Conservation (phyloP, 1,140 invertebrate genomes). For the Bathynomus jamesi region DNA sequence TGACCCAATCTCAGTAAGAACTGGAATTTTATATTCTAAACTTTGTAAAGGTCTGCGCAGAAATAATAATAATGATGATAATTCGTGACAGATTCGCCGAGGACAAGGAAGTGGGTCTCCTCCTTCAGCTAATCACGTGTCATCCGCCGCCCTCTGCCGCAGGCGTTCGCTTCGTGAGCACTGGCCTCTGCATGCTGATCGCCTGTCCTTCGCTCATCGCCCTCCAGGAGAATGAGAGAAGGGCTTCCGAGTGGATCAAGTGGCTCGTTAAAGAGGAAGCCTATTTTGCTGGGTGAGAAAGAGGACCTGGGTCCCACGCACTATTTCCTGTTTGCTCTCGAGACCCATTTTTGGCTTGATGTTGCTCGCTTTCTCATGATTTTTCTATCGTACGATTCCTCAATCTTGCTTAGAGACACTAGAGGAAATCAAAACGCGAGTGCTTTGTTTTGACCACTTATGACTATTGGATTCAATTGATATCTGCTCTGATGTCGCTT, state of each 20-base stretch:
- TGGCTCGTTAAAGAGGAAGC: conserved; percentile 86
- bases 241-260: conserved; percentile 87
- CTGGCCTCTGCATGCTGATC: conserved; percentile 89
- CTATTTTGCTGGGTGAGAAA: conserved; percentile 53
- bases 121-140: conserved; percentile 77
- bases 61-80: neutral
- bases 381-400: no score
- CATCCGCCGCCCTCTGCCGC: conserved; percentile 81
- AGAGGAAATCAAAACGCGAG: no score
- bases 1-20: no score
- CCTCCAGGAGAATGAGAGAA: conserved; percentile 69
- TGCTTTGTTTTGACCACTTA: no score
- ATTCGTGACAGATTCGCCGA: conserved; percentile 56
- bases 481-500: no score
- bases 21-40: no score
- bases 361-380: no score
- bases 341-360: no score
- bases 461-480: no score
- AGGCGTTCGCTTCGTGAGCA: conserved; percentile 84
- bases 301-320: no score
- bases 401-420: no score
- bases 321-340: neutral
- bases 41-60: no score
- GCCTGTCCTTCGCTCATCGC: conserved; percentile 81
- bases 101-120: conserved; percentile 79